These are phyloP conservation scores for Tinea trinotella DNA, from an alignment of 2,888 invertebrate species.

Conservation along the genomic window DNA sequence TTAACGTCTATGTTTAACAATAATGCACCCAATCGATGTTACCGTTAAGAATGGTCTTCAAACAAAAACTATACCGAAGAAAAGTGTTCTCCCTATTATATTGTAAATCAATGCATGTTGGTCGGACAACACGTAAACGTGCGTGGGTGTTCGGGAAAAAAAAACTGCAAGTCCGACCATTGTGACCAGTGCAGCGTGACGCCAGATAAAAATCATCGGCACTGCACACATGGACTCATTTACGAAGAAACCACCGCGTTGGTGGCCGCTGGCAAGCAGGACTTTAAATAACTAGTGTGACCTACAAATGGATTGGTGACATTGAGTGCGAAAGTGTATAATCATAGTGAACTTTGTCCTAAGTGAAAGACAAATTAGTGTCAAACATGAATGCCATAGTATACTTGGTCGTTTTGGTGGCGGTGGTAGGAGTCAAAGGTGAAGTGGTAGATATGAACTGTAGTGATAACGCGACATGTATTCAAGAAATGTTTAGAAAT, in stretches of 20 bases:
- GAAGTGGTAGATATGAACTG: constrained; percentile 56
- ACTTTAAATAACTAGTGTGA: constrained; percentile 35
- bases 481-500: constrained; percentile 66
- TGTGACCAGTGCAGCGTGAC: constrained; percentile 56
- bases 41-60: constrained; percentile 16
- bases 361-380: constrained; percentile 28
- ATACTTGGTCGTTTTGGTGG: constrained; percentile 44
- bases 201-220: constrained; percentile 63
- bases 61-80: constrained; percentile 35
- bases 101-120: constrained; percentile 32
- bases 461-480: constrained; percentile 75
- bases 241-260: constrained; percentile 52
- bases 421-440: constrained; percentile 41
- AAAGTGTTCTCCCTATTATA: constrained; percentile 38
- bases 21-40: constrained; percentile 7
- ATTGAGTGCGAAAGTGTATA: constrained; percentile 37
- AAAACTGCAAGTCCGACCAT: constrained; percentile 41
- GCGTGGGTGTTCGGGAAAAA: constrained; percentile 40
- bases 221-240: constrained; percentile 51
- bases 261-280: constrained; percentile 39
- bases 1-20: constrained; percentile 8
- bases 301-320: constrained; percentile 67
- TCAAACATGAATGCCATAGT: constrained; percentile 56
- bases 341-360: constrained; percentile 26
- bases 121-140: constrained; percentile 30